These are phyloP conservation scores for Asteroscopus sphinx DNA, from an alignment of 2,888 invertebrate genomes.

Conservation along the genomic window DNA sequence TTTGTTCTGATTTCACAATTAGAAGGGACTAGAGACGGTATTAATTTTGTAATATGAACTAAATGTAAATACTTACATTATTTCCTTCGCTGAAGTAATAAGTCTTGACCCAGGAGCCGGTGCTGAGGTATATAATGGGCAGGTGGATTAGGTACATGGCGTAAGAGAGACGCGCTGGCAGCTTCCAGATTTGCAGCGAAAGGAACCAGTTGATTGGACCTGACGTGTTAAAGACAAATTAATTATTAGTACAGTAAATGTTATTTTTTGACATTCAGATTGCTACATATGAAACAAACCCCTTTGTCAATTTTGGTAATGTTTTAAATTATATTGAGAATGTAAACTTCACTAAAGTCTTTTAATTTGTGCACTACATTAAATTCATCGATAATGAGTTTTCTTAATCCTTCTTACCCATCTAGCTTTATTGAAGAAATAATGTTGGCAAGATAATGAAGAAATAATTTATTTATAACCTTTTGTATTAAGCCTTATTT, in stretches of 20 bases:
- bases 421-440: conserved; percentile 10
- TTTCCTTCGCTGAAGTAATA: conserved; percentile 69
- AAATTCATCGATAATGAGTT: not conserved
- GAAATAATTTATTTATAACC: conserved; percentile 33
- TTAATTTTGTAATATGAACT: too few relatives aligned
- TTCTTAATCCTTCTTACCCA: conserved; percentile 8
- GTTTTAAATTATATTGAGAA: not conserved
- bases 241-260: not conserved
- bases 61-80: conserved; percentile 64
- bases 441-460: conserved; percentile 31
- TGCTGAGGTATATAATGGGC: conserved; percentile 72
- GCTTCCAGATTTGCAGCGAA: conserved; percentile 84
- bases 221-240: conserved; percentile 48
- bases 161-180: conserved; percentile 87
- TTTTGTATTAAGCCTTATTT: conserved; percentile 13
- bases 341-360: conserved; percentile 2
- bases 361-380: conserved; percentile 4
- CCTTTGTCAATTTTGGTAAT: too few relatives aligned
- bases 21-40: too few relatives aligned
- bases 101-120: conserved; percentile 70
- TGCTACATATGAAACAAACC: too few relatives aligned
- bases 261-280: not conserved
- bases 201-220: conserved; percentile 88
- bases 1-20: too few relatives aligned
- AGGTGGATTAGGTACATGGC: conserved; percentile 88